Percentiles rank a stretch among this genome's conserved stretches.
phyloP scores from a whole-genome alignment of 2,113 vertebrate genomes.

The Choloepus hoffmanni region DNA sequence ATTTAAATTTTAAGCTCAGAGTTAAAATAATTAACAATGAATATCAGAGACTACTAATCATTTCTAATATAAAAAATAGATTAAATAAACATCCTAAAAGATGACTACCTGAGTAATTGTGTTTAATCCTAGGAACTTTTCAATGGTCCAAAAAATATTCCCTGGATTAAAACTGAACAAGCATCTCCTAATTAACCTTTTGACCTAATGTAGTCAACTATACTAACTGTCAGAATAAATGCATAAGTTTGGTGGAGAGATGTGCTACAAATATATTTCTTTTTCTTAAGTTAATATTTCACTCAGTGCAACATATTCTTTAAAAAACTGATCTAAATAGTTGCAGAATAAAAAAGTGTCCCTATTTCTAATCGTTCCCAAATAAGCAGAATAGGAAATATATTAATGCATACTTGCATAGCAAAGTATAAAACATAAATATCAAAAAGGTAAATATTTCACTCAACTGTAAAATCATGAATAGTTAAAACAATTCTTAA shows the following conservation, averaged over 20 bases:
- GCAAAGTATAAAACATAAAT: background rate
- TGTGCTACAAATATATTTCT: background rate
- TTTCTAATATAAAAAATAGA: slow-evolving; percentile 25
- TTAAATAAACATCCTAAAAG: slow-evolving; percentile 22
- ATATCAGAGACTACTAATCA: slow-evolving; percentile 1
- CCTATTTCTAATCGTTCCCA: background rate
- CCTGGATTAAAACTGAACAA: slow-evolving; percentile 15
- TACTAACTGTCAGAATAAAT: background rate
- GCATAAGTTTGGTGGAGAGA: background rate
- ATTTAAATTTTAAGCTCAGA: background rate
- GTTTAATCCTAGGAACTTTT: slow-evolving; percentile 24
- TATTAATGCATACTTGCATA: background rate
- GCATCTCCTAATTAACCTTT: background rate
- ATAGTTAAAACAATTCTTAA: slow-evolving; percentile 1
- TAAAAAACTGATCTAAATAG: background rate
- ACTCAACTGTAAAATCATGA: background rate
- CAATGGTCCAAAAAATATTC: background rate
- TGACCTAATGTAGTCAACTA: background rate
- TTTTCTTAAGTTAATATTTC: background rate
- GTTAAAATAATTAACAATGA: slow-evolving; percentile 51
- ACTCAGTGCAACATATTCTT: background rate
- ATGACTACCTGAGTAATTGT: background rate
- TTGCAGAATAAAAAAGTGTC: background rate
- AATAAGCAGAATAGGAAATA: background rate
- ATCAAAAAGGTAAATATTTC: slow-evolving; percentile 53